Base-by-base conservation (phyloP, 2,113 vertebrate species). In the Anolis carolinensis region DNA sequence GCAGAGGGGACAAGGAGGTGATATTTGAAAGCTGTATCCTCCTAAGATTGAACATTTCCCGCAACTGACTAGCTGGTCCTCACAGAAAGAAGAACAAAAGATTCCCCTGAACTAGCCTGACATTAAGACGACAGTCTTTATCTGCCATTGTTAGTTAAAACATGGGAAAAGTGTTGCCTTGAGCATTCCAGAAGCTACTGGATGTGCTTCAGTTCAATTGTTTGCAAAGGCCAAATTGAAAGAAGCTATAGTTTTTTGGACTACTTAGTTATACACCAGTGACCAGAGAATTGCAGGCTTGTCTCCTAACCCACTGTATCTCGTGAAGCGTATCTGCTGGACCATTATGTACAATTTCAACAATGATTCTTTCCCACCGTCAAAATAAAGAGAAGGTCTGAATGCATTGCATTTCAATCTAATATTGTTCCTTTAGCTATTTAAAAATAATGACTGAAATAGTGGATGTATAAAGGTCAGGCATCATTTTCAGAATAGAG, bases 131-230 rank as follows among this genome's bases (percentile, higher is more conserved):
- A 96, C 96, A 96, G 94, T 89, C 89, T 93, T 96, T 95, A 92
- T 96, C 92, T 94, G 91, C 91, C 92, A 94, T 96, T 97, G 96
- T 96, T 93, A 93, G 92, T 95, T 93, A 94, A 92, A 97, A 95
- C 94, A 96, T 93, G 95, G 94, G 92, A 91, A 96, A 88, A 90
- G 93, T 91, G 91, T 90, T 92, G 91, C 89, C 92, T 85, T 94
- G 91, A 90, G 94, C 93, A 93, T 92, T 96, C 92, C 88, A 93
- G 91, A 92, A 97, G 95, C 93, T 95, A 90, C 92, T 80, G 92
- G 93, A 95, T 95, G 92, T 90, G 88, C 91, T 92, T 83, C 84
- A 93, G 92, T 96, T 87, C 92, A 82, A 86, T 94, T 93, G 34
- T 91, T 93, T 93, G 79, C 80, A 84, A 94, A 81, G 83, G 86